These are phyloP conservation scores for Bemisia tabaci DNA, from an alignment of 1,140 invertebrate species.

Conservation along the genomic window DNA sequence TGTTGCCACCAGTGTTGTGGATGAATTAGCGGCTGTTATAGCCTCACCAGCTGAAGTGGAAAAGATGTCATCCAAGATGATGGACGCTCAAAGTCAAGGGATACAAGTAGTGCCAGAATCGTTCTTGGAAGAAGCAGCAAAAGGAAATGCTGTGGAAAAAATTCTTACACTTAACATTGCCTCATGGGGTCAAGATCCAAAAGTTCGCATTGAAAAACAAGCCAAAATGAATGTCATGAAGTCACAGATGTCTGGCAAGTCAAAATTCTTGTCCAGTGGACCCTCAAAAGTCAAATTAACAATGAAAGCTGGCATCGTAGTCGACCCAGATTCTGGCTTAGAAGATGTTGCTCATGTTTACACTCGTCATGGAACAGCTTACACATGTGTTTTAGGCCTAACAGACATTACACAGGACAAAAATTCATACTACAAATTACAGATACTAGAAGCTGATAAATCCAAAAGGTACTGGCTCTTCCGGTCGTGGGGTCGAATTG, in stretches of 20 bases:
- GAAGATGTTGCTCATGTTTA: slow-evolving; percentile 71
- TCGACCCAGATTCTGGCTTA: slow-evolving; percentile 78
- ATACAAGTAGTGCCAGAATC: slow-evolving; percentile 66
- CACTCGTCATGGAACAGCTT: slow-evolving; percentile 44
- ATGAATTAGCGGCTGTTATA: slow-evolving; percentile 58
- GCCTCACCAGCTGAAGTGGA: slow-evolving; percentile 38
- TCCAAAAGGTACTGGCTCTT: slow-evolving; percentile 62
- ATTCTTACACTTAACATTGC: slow-evolving; percentile 34
- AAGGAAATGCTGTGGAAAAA: slow-evolving; percentile 28
- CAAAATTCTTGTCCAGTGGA: slow-evolving; percentile 14
- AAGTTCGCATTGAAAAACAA: background rate
- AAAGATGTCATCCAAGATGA: slow-evolving; percentile 38
- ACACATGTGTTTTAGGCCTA: slow-evolving; percentile 61
- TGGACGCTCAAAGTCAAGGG: slow-evolving; percentile 46
- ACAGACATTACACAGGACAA: slow-evolving; percentile 75
- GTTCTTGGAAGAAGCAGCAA: slow-evolving; percentile 48
- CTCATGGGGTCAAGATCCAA: slow-evolving; percentile 34
- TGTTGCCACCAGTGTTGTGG: slow-evolving; percentile 46
- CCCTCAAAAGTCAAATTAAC: slow-evolving; percentile 53
- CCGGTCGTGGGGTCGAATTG: slow-evolving; percentile 88
- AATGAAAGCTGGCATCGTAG: slow-evolving; percentile 73
- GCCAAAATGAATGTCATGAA: background rate
- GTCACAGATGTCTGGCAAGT: background rate
- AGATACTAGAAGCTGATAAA: slow-evolving; percentile 67
- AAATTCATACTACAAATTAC: slow-evolving; percentile 93